phyloP scores from a whole-genome alignment of 30 jellyfish, hydroid and myxozoan species.

The Phacellophora camtschatica region DNA sequence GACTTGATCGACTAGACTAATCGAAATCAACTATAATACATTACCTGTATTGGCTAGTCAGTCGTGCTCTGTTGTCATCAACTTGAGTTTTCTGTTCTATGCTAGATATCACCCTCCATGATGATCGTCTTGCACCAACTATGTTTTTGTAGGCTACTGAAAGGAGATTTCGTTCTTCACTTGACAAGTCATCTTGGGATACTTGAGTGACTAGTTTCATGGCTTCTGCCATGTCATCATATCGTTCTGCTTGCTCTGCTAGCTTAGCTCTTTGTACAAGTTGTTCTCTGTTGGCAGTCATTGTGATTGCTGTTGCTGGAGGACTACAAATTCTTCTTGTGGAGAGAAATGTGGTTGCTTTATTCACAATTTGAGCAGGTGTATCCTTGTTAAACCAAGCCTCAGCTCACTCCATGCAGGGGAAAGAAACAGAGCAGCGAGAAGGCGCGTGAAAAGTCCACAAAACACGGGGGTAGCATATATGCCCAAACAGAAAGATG shows the following conservation, averaged over 20 bases:
- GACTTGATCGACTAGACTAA: too few relatives aligned
- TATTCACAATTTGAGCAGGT: constrained; percentile 42
- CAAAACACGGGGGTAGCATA: constrained; percentile 31
- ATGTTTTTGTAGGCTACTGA: constrained; percentile 98
- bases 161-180: constrained; percentile 94
- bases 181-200: constrained; percentile 69
- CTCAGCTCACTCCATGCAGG: constrained; percentile 23
- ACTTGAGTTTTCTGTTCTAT: constrained; percentile 69
- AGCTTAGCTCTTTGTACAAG: constrained; percentile 86
- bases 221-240: constrained; percentile 97
- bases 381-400: constrained; percentile 41
- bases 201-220: constrained; percentile 90
- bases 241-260: constrained; percentile 99
- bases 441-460: constrained; percentile 64
- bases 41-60: constrained; percentile 62
- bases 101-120: constrained; percentile 96
- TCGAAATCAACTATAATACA: too few relatives aligned
- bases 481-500: not conserved
- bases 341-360: too few relatives aligned
- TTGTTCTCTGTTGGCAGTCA: constrained; percentile 65
- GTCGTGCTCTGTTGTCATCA: constrained; percentile 65
- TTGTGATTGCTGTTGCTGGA: constrained; percentile 1
- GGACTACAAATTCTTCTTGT: too few relatives aligned
- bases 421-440: constrained; percentile 35
- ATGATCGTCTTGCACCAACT: constrained; percentile 97